Evolutionary conservation across 1,140 invertebrate genomes (phyloP).

Genomic region (Drosophila baimaii): DNA sequence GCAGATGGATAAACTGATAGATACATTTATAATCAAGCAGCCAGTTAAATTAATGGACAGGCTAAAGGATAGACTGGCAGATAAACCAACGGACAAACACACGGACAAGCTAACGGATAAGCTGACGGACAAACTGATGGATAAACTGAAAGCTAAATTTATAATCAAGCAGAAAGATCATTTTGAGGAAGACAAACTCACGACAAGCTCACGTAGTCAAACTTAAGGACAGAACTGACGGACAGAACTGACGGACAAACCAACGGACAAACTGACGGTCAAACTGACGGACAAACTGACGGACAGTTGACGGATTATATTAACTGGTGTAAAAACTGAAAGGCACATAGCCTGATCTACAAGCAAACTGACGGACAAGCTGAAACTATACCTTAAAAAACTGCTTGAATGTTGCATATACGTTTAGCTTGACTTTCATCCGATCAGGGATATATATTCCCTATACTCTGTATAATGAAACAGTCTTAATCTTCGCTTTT

Average conservation of each 20-base stretch:
- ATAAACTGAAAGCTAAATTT: no score
- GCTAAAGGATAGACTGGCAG: neutral
- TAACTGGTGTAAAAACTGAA: no score
- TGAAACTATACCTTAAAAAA: neutral
- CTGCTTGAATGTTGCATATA: neutral
- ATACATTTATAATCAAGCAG: no score
- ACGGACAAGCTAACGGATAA: neutral
- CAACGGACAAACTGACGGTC: neutral
- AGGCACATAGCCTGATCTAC: no score
- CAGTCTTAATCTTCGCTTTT: neutral
- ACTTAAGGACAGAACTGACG: neutral
- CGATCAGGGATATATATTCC: neutral
- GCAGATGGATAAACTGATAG: no score
- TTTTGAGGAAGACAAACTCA: no score
- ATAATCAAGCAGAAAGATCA: no score
- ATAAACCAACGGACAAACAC: neutral
- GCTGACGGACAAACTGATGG: neutral
- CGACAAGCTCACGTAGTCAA: neutral
- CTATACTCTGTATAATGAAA: neutral
- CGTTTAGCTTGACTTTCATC: no score
- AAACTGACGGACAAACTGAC: no score
- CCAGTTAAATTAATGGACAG: no score
- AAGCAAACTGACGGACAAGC: neutral
- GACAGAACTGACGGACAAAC: neutral
- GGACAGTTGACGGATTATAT: no score